phyloP scores from a whole-genome alignment of 1,140 invertebrate species.

The Drosophila chauvacae region DNA sequence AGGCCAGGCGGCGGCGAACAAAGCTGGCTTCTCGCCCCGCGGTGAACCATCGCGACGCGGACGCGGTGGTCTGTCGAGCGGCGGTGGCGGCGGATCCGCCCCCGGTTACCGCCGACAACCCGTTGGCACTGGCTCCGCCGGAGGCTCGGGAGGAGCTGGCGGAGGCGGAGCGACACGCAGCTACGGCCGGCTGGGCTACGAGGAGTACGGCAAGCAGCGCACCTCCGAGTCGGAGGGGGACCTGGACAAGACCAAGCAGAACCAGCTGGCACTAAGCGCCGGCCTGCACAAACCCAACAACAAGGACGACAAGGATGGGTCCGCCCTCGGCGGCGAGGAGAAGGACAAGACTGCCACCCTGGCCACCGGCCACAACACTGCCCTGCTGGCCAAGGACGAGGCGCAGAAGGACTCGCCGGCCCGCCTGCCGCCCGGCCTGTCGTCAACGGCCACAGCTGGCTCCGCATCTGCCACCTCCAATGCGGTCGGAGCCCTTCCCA shows the following conservation, averaged over 20 bases:
- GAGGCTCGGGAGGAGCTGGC: conserved; percentile 21
- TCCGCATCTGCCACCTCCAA: conserved; percentile 8
- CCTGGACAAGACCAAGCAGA: conserved; percentile 89
- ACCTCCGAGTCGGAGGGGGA: conserved; percentile 82
- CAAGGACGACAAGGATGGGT: conserved; percentile 69
- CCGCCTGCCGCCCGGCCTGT: conserved; percentile 63
- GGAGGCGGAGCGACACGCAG: conserved; percentile 25
- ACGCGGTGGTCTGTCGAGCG: conserved; percentile 86
- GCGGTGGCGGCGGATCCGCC: conserved; percentile 12
- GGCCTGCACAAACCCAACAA: conserved; percentile 86
- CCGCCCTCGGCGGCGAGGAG: conserved; percentile 37
- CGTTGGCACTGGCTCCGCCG: conserved; percentile 19
- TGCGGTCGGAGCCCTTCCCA: conserved; percentile 14
- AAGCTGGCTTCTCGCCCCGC: conserved; percentile 88
- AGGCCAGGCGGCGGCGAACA: conserved; percentile 31
- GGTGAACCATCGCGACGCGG: conserved; percentile 93
- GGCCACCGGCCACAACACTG: conserved; percentile 61
- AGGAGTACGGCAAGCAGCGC: conserved; percentile 79
- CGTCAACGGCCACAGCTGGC: conserved; percentile 4
- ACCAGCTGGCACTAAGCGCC: conserved; percentile 88
- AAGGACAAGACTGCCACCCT: conserved; percentile 64
- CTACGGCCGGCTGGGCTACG: conserved; percentile 87
- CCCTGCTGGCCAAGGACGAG: conserved; percentile 64
- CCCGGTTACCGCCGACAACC: conserved; percentile 22
- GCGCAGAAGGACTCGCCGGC: conserved; percentile 31